Evolutionary conservation across 2,797 vertebrate species (phyloP), one percentile per base, ranked within the genome.

Genomic region (Galaxias olidus): DNA sequence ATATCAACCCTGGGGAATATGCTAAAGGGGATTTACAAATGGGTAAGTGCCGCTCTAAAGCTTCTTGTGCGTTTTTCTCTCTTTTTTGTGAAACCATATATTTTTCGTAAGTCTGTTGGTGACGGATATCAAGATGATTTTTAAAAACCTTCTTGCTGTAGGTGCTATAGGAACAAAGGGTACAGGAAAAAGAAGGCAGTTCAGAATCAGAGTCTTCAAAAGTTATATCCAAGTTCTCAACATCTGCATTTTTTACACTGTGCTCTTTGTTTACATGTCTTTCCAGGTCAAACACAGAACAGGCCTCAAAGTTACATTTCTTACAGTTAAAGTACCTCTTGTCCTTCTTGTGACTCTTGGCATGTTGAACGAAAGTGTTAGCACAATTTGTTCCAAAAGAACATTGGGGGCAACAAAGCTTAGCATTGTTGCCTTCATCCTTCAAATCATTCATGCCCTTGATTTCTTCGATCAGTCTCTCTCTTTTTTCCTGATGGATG

Each of bases 281-380:
- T 80, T 94, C 93, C 85, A 98, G 88, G 66, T 98, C 96, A 78
- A 77, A 91, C 84, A 96, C 93, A 72, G 90, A 95, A 75, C 94
- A 84, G 67, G 94, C 93, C 90, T 94, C 93, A 80, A 95, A 98
- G 87, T 93, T 95, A 84, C 97, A 99, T 79, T 97, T 96, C 76
- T 96, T 94, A 87, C 97, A 99, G 80, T 93, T 94, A 70, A 96
- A 96, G 52, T 93, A 95, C 74, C 93, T 93, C 86, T 98, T 98
- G 87, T 96, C 95, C 83, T 99, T 99, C 79, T 96, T 94, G 12
- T 98, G 97, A 1, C 95, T 98, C 90, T 98, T 98, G 66, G 97
- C 97, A 71, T 99, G 97, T 61, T 96, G 91, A 81, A 98, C 96
- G 89, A 98, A 98, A 0, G 94, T 94, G 90, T 99, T 98, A 60